Evolutionary conservation across 2,888 invertebrate species (phyloP).

Genomic region (Acheta domesticus): DNA sequence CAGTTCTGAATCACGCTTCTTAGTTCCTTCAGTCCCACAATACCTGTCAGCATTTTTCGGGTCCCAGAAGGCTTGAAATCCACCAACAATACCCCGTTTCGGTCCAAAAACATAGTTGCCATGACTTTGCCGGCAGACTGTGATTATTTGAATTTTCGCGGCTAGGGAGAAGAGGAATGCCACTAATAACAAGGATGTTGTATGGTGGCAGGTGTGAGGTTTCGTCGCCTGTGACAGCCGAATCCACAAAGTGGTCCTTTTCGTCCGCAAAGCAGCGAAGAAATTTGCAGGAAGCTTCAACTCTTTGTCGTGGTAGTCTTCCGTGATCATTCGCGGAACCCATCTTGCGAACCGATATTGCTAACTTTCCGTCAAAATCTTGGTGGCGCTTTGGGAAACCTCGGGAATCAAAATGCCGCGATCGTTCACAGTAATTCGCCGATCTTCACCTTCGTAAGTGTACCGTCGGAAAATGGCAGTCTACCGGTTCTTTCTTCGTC

Average conservation of each 20-base stretch:
- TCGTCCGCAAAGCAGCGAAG: not conserved
- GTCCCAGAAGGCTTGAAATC: not conserved
- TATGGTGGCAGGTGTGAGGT: not conserved
- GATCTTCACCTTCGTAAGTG: not conserved
- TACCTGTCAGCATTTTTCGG: not conserved
- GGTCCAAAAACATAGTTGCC: not conserved
- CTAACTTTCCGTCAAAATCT: conserved; percentile 20
- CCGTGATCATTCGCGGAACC: not conserved
- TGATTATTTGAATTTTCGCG: not conserved
- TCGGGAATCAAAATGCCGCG: conserved; percentile 21
- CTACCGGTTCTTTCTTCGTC: conserved; percentile 21
- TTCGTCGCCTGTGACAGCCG: conserved; percentile 3
- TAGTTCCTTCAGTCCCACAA: not conserved
- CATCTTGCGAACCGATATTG: conserved; percentile 29
- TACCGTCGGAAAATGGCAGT: not conserved
- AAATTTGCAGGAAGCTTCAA: conserved; percentile 23
- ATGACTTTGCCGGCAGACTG: conserved; percentile 11
- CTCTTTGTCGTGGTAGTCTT: not conserved
- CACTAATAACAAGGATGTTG: not conserved
- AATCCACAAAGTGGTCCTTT: conserved; percentile 19
- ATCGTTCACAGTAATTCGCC: not conserved
- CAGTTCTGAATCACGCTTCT: not conserved
- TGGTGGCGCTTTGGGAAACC: conserved; percentile 20
- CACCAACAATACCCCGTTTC: conserved; percentile 18
- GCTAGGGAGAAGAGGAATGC: conserved; percentile 1